phyloP scores from a whole-genome alignment of 2,797 vertebrate genomes.

The Pseudochaenichthys georgianus region DNA sequence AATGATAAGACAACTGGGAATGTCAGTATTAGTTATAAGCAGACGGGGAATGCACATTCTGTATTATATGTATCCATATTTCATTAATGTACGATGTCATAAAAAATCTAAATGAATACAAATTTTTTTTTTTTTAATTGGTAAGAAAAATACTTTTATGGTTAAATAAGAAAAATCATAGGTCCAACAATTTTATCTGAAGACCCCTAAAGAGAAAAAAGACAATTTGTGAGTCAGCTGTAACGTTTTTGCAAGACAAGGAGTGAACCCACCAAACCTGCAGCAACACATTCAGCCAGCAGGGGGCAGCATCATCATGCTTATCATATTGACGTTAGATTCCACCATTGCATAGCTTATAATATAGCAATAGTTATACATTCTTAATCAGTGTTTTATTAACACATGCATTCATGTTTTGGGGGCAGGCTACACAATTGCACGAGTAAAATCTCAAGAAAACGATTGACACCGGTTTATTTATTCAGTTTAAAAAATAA shows the following conservation, averaged over 20 bases:
- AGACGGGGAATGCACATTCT: constrained; percentile 76
- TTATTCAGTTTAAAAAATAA: constrained; percentile 65
- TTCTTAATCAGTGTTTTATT: constrained; percentile 12
- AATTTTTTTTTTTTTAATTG: constrained; percentile 9
- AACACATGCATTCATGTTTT: constrained; percentile 22
- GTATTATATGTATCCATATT: constrained; percentile 74
- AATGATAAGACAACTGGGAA: constrained; percentile 56
- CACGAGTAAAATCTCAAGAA: constrained; percentile 21
- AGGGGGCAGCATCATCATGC: constrained; percentile 69
- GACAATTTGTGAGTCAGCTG: constrained; percentile 60
- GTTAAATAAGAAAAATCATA: constrained; percentile 73
- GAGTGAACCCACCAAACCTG: neutral
- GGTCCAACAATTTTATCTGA: constrained; percentile 85
- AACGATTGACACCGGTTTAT: constrained; percentile 10
- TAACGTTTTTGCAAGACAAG: neutral
- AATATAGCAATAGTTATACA: neutral
- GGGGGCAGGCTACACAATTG: neutral
- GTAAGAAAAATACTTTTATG: constrained; percentile 2
- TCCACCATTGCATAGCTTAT: neutral
- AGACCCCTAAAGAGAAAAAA: constrained; percentile 90
- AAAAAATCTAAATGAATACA: constrained; percentile 37
- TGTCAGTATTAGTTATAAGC: constrained; percentile 72
- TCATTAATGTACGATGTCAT: constrained; percentile 65
- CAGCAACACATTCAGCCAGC: constrained; percentile 34
- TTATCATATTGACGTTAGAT: neutral